Base-by-base conservation (phyloP, 2,888 invertebrate species). In the Sialis fuliginosa region DNA sequence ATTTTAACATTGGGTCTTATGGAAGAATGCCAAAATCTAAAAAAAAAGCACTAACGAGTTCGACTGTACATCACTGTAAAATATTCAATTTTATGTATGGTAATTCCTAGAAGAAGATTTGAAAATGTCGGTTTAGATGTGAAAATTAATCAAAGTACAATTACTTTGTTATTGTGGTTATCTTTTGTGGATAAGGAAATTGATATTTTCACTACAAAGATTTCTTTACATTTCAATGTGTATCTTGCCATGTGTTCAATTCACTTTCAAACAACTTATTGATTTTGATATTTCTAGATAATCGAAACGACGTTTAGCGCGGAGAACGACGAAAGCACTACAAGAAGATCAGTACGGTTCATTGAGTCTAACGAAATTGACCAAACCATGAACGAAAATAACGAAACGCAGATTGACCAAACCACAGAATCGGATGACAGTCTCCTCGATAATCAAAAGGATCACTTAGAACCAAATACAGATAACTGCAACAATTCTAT, bases 341-440 rank as follows among this genome's bases (percentile, higher is more conserved):
- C 71, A 5, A 66, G 65, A 52, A 69, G 82, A 39, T 79, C 79
- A 1, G 81, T 81, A 5, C 72, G 81, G 12, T 81, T 82, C 59
- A 70, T 74, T 6, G 80, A 80, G 53, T 54, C 60, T 6, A 61
- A 68, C 44, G 58, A 58, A 40, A 53, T 53, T 30, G 56, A 57
- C 48, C 54, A 60, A 6, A 65, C 61, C 47, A 56, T 57, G 6
- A 49, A 45, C n/a, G 51, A 49, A 41, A 48, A 49, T n/a, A 43
- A 45, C 22, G 52, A 48, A 22, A 48, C 48, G 33, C 42, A 48
- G 22, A 6, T 56, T 54, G 30, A 50, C 49, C 60, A 62, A 33
- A 56, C 39, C 22, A 63, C 44, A n/a, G 49, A 49, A 7, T 32
- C 47, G 9, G 58, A 52, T 5, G 63, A 52, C 4, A 59, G 58